phyloP scores from a whole-genome alignment of 2,888 invertebrate genomes.

The Aricia artaxerxes region DNA sequence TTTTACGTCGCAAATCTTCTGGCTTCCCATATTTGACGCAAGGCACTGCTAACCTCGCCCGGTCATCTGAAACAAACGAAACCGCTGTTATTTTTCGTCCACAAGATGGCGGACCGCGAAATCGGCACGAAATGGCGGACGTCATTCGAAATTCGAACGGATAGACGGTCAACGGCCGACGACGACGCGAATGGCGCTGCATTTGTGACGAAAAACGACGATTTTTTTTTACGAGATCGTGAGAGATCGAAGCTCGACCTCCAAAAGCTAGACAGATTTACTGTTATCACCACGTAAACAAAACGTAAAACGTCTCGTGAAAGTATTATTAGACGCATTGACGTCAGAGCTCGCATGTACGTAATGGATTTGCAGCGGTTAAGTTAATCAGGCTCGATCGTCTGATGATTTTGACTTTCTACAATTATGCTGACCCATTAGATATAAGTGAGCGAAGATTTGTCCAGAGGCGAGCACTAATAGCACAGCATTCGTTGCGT shows the following conservation, averaged over 20 bases:
- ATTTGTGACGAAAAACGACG: background rate
- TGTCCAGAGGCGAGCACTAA: background rate
- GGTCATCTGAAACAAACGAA: slow-evolving; percentile 41
- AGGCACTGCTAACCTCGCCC: slow-evolving; percentile 30
- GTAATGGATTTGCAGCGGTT: background rate
- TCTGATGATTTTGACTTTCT: background rate
- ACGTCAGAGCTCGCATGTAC: background rate
- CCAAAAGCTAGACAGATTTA: background rate
- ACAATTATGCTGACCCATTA: background rate
- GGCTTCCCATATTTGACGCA: slow-evolving; percentile 57
- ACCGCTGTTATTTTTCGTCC: background rate
- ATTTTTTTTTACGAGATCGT: background rate
- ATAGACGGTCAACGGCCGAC: background rate
- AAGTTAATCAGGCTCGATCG: background rate
- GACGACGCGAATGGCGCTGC: background rate
- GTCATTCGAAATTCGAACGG: background rate
- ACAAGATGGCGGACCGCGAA: background rate
- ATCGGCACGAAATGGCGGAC: background rate
- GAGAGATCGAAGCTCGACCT: background rate
- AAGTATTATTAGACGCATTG: slow-evolving; percentile 6
- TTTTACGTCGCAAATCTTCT: slow-evolving; percentile 47
- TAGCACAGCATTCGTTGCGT: no score
- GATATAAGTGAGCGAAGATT: background rate
- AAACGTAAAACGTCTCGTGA: background rate
- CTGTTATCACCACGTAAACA: slow-evolving; percentile 8